Base-by-base conservation (phyloP, 1,140 invertebrate species). In the Theocolax elegans region DNA sequence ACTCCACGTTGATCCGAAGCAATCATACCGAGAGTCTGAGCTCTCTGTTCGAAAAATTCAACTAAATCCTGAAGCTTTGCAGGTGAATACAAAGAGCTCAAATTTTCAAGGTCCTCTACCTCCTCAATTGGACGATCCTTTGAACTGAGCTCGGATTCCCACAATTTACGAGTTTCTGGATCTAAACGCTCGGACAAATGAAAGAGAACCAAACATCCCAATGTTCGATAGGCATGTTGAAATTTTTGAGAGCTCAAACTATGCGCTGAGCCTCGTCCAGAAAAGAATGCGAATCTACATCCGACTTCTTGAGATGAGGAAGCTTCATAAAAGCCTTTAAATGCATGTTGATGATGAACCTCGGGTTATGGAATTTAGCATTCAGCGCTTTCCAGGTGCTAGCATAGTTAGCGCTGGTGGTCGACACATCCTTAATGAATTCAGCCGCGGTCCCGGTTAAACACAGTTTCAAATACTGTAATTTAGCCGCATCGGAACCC, bases 121-220 rank as follows among this genome's bases (percentile, higher is more conserved):
- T 42, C 13, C 48, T 25, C 48, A 13, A 19, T n/a, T 21, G 9
- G 25, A 12, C 49, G 63, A 23, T 66, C 48, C 31, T 54, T 54
- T 15, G 10, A 9, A 9, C 63, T 66, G 1, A 66, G n/a, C n/a
- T n/a, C n/a, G n/a, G n/a, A n/a, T n/a, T n/a, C n/a, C n/a, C n/a
- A n/a, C n/a, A n/a, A n/a, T n/a, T 40, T 66, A 27, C 49, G 31
- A 19, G 63, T 42, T 4, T 53, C 63, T 12, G 49, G 49, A 42
- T 66, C 48, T 40, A 66, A 13, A 7, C 46, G 31, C 10, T 13
- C 29, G 27, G 48, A 17, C 19, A 66, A 21, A n/a, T n/a, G n/a
- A n/a, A n/a, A n/a, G n/a, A n/a, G n/a, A n/a, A n/a, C n/a, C n/a
- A n/a, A n/a, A n/a, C n/a, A n/a, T n/a, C n/a, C n/a, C n/a, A n/a